Base-by-base conservation (phyloP, 2,888 invertebrate species). In the Dolichopus griseipennis region DNA sequence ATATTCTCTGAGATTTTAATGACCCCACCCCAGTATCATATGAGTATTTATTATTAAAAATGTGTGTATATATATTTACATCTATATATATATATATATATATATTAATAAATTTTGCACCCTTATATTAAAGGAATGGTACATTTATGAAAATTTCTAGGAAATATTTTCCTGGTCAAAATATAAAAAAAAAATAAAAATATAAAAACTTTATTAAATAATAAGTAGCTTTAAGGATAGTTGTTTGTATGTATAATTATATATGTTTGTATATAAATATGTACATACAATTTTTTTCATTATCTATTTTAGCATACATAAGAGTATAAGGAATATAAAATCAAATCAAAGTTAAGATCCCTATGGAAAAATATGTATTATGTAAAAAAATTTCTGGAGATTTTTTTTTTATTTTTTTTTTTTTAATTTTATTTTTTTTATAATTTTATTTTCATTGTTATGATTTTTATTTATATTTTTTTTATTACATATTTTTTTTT, bases 361-460 rank as follows among this genome's bases (percentile, higher is more conserved):
- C 52, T 52, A 52, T 52, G 18, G 8, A 18, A 52, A 52, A 15
- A 27, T 4, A 27, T 27, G 27, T 27, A 52, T 52, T 37, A 18
- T 52, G 52, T 52, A 52, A 15, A 52, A 52, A 52, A 12, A 52
- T 52, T 52, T 52, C 52, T 52, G 18, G 52, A 52, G 52, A 18
- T 18, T 52, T 7, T 52, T 41, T n/a, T n/a, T 43, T 15, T n/a
- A n/a, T n/a, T n/a, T n/a, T 43, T 15, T 10, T 43, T 12, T 15
- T 12, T 9, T 43, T 43, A 10, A 10, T 43, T 43, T 3, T 43
- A 9, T 43, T 43, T 6, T 43, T 10, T 43, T 43, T 15, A 10
- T 52, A 52, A 52, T 52, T 52, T 52, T 52, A 52, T 52, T 18
- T 52, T 52, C 52, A 52, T 52, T 52, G 52, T 52, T 52, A 52